Evolutionary conservation across 2,113 vertebrate genomes (phyloP), one percentile per base, ranked within the genome.

Genomic region (Neopipo cinnamomea): DNA sequence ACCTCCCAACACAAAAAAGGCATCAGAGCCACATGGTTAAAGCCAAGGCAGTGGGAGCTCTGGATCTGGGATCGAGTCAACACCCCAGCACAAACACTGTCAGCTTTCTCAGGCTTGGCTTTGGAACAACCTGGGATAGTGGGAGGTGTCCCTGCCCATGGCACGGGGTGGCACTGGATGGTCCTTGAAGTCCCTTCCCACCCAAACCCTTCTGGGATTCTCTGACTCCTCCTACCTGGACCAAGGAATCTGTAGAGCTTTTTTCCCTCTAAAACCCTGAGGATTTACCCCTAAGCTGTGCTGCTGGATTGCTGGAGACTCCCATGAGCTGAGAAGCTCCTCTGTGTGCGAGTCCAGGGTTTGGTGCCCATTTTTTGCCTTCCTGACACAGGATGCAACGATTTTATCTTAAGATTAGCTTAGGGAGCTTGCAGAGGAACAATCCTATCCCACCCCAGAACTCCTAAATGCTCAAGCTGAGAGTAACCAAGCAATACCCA

Each of bases 211-310:
- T 63, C 39, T 44, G 27, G n/a, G 10, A 52, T 39, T 52, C 47
- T 17, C 17, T 9, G 5, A 27, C 46, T 21, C 33, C 17, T 50
- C 71, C 52, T 8, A 14, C 37, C 76, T 3, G 24, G 28, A 17
- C 7, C 11, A 1, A 3, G 42, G 31, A 56, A 12, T 5, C 21
- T 22, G 21, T 4, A 0, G 0, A 35, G 52, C 9, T 44, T 27
- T 30, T 20, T 8, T 2, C 53, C 25, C 59, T 56, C 72, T 19
- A 5, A 28, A 24, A 14, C 37, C 23, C 1, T 8, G 9, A 14
- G 42, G 46, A 8, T 56, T 42, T n/a, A 52, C 53, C 44, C 5
- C 18, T 24, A 27, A 73, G 33, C 1, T 1, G 58, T 2, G 8
- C 41, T 28, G 58, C 13, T 1, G 4, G 3, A 33, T 62, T 70